Evolutionary conservation across 2,797 vertebrate species (phyloP).

Genomic region (Oceanodroma leucorhoa): DNA sequence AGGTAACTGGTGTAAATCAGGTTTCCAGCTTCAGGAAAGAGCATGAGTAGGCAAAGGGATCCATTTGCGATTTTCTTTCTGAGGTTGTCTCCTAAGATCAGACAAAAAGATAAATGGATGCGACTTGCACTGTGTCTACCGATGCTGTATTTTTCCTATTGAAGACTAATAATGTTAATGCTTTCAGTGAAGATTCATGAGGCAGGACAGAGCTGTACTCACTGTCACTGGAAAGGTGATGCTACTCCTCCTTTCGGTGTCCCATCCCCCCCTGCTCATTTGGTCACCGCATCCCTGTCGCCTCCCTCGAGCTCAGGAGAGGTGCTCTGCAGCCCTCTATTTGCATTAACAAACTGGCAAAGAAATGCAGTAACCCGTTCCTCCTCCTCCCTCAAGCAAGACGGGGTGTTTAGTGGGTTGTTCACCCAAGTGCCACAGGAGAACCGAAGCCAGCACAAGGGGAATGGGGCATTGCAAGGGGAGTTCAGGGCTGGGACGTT

Average conservation of each 20-base stretch:
- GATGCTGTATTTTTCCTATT: neutral
- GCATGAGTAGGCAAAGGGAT: neutral
- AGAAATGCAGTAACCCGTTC: neutral
- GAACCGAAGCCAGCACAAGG: neutral
- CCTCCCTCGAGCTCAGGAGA: neutral
- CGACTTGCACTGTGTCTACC: neutral
- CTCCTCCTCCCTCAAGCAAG: neutral
- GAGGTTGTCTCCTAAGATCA: neutral
- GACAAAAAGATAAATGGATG: neutral
- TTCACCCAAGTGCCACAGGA: neutral
- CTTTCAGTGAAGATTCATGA: neutral
- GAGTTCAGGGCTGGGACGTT: neutral
- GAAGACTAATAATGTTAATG: neutral
- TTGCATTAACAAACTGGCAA: neutral
- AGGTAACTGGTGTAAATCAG: neutral
- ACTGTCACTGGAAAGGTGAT: neutral
- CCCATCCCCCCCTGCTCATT: neutral
- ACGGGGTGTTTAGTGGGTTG: rapidly evolving
- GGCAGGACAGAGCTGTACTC: neutral
- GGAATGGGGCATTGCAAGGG: neutral
- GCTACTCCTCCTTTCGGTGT: neutral
- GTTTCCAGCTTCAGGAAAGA: neutral
- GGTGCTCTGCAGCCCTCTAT: neutral
- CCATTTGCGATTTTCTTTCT: neutral
- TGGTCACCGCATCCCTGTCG: neutral